A percentile compares a stretch with the other conserved stretches of the same genome.
phyloP scores from a whole-genome alignment of 2,888 invertebrate genomes.

The Tipula unca region DNA sequence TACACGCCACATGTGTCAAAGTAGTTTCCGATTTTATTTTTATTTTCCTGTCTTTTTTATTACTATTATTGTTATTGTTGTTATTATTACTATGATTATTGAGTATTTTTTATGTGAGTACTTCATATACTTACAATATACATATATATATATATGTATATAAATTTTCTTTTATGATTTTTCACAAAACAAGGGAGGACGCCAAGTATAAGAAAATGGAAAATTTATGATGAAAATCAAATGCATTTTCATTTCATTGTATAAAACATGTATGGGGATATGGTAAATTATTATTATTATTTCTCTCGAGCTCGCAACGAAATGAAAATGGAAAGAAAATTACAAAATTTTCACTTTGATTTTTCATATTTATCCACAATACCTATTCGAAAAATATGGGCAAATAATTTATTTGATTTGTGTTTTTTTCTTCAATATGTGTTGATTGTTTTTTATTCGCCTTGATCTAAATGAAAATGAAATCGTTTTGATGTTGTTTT shows the following conservation, averaged over 20 bases:
- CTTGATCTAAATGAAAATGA: too few relatives aligned
- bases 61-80: background rate
- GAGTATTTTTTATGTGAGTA: background rate
- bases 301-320: background rate
- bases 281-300: background rate
- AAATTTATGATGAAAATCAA: background rate
- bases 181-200: background rate
- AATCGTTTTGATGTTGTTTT: background rate
- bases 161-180: background rate
- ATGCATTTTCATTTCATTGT: conserved; percentile 8
- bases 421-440: background rate
- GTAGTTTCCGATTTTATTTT: conserved; percentile 8
- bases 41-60: background rate
- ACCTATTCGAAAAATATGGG: background rate
- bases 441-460: background rate
- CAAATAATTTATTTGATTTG: background rate
- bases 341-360: background rate
- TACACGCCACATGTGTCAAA: conserved; percentile 14
- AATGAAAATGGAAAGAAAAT: background rate
- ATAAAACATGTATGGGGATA: background rate
- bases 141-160: too few relatives aligned
- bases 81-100: conserved; percentile 8
- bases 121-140: too few relatives aligned
- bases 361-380: background rate
- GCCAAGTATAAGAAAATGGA: background rate